phyloP scores from a whole-genome alignment of 2,113 vertebrate species.

The Anoplopoma fimbria region DNA sequence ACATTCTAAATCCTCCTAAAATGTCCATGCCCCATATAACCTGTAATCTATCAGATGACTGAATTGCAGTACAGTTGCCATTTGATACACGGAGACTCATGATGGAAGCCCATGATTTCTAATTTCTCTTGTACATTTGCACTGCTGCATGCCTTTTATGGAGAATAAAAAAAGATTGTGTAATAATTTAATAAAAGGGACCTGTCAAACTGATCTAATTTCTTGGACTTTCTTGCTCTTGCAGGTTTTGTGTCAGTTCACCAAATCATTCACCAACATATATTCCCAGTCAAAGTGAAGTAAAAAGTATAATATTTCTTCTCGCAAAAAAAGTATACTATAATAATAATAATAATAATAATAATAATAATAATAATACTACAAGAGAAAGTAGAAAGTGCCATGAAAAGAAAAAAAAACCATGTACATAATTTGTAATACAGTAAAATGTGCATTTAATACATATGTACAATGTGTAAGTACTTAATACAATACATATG shows the following conservation, averaged over 20 bases:
- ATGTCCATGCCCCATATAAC: background rate
- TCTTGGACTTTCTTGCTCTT: background rate
- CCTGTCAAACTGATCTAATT: constrained; percentile 2
- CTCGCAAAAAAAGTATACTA: background rate
- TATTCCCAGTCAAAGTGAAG: background rate
- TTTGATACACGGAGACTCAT: constrained; percentile 8
- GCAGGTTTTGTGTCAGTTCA: background rate
- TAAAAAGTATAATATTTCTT: background rate
- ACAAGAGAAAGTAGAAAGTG: background rate
- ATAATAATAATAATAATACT: too few species aligned
- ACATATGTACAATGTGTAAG: background rate
- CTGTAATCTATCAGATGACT: constrained; percentile 18
- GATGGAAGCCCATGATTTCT: background rate
- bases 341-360: too few species aligned
- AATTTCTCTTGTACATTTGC: background rate
- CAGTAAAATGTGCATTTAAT: too few species aligned
- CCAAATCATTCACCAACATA: background rate
- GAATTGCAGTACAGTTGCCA: constrained; percentile 8
- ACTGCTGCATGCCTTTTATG: background rate
- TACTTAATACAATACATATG: constrained; percentile 2
- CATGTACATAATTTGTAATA: too few species aligned
- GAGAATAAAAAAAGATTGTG: background rate
- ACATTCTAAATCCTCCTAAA: background rate
- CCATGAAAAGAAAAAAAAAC: background rate
- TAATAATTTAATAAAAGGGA: constrained; percentile 7